A percentile compares a stretch with the other conserved stretches of the same genome.
These are phyloP conservation scores for Syrista parreyssii DNA, from an alignment of 2,888 invertebrate genomes.

Conservation along the genomic window DNA sequence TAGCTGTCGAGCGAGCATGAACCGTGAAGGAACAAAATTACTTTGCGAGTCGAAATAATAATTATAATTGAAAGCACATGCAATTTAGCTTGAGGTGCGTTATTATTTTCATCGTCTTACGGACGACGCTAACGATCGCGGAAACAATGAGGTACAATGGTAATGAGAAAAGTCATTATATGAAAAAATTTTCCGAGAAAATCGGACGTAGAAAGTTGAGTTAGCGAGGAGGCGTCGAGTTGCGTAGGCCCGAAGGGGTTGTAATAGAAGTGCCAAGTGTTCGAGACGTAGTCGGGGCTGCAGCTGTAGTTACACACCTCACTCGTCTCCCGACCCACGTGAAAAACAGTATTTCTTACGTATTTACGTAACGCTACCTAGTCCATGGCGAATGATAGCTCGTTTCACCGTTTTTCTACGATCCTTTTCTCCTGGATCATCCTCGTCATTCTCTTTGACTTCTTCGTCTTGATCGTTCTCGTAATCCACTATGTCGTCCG, in stretches of 20 bases:
- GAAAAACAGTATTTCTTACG: conserved; percentile 12
- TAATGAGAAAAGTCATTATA: conserved; percentile 63
- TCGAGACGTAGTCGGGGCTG: conserved; percentile 44
- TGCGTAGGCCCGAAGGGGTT: conserved; percentile 17
- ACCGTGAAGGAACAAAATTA: conserved; percentile 5
- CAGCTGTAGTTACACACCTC: not conserved
- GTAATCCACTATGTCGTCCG: not conserved
- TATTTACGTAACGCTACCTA: not conserved
- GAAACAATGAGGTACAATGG: conserved; percentile 56
- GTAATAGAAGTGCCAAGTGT: conserved; percentile 47
- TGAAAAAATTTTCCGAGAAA: conserved; percentile 47
- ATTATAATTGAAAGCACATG: conserved; percentile 45
- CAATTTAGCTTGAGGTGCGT: conserved; percentile 44
- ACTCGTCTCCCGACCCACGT: not conserved
- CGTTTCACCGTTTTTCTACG: not conserved
- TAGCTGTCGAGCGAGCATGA: not conserved
- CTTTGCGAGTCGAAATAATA: conserved; percentile 34
- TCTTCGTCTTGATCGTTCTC: not conserved
- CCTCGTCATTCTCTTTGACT: not conserved
- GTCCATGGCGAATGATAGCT: not conserved
- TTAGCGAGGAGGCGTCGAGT: not conserved
- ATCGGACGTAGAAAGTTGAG: conserved; percentile 31
- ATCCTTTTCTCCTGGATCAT: not conserved
- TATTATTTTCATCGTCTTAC: conserved; percentile 46
- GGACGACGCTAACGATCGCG: conserved; percentile 42